Evolutionary conservation across 2,888 invertebrate species (phyloP), one percentile per base, ranked within the genome.

Genomic region (Biston stratarius): DNA sequence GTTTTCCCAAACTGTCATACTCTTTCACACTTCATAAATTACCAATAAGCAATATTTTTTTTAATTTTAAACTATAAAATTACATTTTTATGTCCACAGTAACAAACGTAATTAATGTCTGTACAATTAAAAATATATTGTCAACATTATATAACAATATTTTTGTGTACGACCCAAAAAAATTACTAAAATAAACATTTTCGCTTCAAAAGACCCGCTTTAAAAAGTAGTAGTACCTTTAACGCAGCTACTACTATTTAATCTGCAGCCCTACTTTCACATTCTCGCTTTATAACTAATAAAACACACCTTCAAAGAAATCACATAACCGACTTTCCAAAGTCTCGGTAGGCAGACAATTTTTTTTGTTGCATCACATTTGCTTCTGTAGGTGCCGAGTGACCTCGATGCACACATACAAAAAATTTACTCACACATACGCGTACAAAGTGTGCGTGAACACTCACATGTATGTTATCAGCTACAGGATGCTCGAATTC

Each of bases 381-480:
- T 53, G 65, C 68, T 57, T 44, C 67, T 67, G 67, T 74, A 65
- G 62, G 71, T 83, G 87, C 87, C 87, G 81, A 82, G 82, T 92
- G 93, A 93, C 93, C 93, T 89, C 92, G 88, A 86, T 92, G 87
- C 85, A 75, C 87, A 87, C 84, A 76, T 59, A 58, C 75, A 75
- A 69, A 77, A 71, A 69, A 71, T 80, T 69, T 81, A 81, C 83
- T 80, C 77, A 70, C 61, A 58, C 15, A 59, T 36, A 62, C 42
- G 52, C 40, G 72, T 70, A 69, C 62, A 67, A 69, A 76, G 84
- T 83, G 81, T 76, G 83, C 70, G 72, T 80, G 79, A 76, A 78
- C 81, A 81, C 62, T 79, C 85, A 85, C 83, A 75, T 69, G 83
- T 77, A 85, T 85, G 82, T 61, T 48, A 60, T 53, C 67, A 59